phyloP scores from a whole-genome alignment of 2,888 invertebrate species.

The Ennomos erosarius region DNA sequence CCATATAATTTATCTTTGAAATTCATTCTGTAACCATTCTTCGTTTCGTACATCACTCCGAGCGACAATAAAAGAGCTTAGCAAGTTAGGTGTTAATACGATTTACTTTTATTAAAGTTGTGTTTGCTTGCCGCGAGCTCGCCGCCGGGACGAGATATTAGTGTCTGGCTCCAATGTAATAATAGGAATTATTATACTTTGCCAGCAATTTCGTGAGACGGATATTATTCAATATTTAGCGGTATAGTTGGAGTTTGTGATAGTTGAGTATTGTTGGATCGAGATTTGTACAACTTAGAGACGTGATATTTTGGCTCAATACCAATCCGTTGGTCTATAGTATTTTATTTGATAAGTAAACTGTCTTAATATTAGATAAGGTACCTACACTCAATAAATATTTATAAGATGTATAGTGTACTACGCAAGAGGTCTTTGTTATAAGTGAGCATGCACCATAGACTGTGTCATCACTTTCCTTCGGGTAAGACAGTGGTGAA shows the following conservation, averaged over 20 bases:
- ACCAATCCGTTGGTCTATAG: too few species aligned
- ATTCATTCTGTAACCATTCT: slow-evolving; percentile 18
- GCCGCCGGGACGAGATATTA: slow-evolving; percentile 53
- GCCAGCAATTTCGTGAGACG: slow-evolving; percentile 9
- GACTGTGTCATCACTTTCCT: too few species aligned
- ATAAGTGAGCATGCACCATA: too few species aligned
- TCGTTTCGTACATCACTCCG: slow-evolving; percentile 36
- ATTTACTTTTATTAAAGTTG: slow-evolving; percentile 74
- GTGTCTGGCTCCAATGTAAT: slow-evolving; percentile 50
- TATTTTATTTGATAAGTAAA: too few species aligned
- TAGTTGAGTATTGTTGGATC: too few species aligned
- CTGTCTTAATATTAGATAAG: too few species aligned
- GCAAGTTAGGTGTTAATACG: slow-evolving; percentile 68
- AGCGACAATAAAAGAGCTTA: slow-evolving; percentile 58
- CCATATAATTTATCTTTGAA: slow-evolving; percentile 1
- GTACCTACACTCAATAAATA: too few species aligned
- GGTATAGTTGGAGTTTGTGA: slow-evolving; percentile 6
- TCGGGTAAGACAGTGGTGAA: too few species aligned
- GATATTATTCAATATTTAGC: slow-evolving; percentile 28
- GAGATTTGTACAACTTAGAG: too few species aligned
- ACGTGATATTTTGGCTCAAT: too few species aligned
- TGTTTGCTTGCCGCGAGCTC: slow-evolving; percentile 55
- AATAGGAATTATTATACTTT: slow-evolving; percentile 47
- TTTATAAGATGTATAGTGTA: too few species aligned
- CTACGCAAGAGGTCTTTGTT: too few species aligned